phyloP scores from a whole-genome alignment of 2,113 vertebrate species.

The Pomatostomus ruficeps region DNA sequence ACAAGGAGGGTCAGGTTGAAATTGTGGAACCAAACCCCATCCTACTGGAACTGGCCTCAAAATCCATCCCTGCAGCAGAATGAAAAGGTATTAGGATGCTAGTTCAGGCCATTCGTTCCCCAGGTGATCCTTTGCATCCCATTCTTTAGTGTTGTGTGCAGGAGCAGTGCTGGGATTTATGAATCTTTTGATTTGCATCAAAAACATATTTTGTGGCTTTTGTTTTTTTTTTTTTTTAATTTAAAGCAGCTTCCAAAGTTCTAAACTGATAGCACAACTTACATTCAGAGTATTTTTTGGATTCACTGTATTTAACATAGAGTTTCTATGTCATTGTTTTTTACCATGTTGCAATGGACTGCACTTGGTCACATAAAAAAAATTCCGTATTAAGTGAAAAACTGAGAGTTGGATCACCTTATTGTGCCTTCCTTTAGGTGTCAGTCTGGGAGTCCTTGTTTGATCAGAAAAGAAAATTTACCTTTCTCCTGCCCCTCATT shows the following conservation, averaged over 20 bases:
- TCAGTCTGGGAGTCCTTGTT: not conserved
- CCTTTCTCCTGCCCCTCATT: not conserved
- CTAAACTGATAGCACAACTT: not conserved
- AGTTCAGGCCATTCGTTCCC: rapidly evolving
- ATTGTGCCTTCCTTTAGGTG: not conserved
- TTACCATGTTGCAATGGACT: not conserved
- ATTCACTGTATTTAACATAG: not conserved
- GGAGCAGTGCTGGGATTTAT: not conserved
- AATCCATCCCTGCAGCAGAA: not conserved
- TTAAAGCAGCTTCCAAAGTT: not conserved
- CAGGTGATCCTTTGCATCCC: not conserved
- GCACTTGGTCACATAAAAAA: not conserved
- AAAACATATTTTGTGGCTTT: not conserved
- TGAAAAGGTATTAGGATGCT: not conserved
- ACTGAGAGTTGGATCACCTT: not conserved
- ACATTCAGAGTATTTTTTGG: not conserved
- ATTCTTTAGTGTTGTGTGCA: not conserved
- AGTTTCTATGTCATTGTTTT: not conserved
- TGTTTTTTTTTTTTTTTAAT: not conserved
- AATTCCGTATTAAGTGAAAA: not conserved
- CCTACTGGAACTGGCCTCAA: not conserved
- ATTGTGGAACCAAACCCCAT: slow-evolving; percentile 4
- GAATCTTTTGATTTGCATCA: not conserved
- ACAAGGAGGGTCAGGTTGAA: slow-evolving; percentile 41
- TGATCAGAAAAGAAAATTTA: not conserved